phyloP scores from a whole-genome alignment of 1,140 invertebrate species.

The Trachymyrmex septentrionalis region DNA sequence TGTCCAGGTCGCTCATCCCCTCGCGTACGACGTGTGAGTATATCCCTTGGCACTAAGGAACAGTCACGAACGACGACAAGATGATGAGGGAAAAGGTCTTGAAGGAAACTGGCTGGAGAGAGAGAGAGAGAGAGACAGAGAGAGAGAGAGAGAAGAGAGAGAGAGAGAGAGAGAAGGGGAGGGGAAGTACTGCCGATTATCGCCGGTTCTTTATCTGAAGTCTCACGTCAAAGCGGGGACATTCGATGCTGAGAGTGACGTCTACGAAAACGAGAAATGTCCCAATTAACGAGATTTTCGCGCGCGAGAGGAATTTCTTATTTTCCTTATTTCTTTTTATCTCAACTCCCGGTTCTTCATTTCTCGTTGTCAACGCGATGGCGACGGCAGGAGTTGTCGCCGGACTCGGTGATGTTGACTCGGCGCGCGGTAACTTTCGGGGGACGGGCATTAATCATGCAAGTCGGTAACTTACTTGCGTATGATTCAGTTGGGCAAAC shows the following conservation, averaged over 20 bases:
- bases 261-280: neutral
- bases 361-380: neutral
- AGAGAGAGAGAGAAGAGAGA: neutral
- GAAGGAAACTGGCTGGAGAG: neutral
- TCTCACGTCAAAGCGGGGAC: neutral
- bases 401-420: constrained; percentile 18
- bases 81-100: neutral
- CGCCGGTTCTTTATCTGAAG: constrained; percentile 4
- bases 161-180: too few species aligned
- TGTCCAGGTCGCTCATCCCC: constrained; percentile 66
- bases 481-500: constrained; percentile 55
- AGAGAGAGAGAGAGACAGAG: neutral
- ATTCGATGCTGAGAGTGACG: neutral
- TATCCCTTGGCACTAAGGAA: constrained; percentile 39
- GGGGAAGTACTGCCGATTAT: constrained; percentile 3
- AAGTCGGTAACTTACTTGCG: constrained; percentile 57
- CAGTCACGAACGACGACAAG: constrained; percentile 40
- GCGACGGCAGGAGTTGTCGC: neutral
- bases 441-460: constrained; percentile 49
- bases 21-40: neutral
- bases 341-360: neutral
- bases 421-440: constrained; percentile 39
- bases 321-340: neutral
- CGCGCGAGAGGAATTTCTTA: neutral
- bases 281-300: constrained; percentile 19